Base-by-base conservation (phyloP, 1,140 invertebrate genomes). In the Eumaeus atala region DNA sequence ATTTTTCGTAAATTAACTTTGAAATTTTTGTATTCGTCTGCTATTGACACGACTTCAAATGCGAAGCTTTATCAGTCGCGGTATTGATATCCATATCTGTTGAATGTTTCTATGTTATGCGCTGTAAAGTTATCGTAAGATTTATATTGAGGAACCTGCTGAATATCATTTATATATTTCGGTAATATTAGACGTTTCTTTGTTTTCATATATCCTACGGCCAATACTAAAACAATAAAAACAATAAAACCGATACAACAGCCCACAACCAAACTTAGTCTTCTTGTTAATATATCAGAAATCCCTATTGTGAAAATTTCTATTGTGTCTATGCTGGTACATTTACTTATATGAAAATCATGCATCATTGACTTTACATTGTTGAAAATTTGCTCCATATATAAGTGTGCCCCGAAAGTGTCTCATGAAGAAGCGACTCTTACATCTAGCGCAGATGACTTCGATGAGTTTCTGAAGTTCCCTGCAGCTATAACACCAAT, bases 401-500 rank as follows among this genome's bases (percentile, higher is more conserved):
- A 89, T 49, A 84, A 58, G 58, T 73, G 70, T 10, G 64, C 62
- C 55, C 78, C 87, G 28, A 87, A 77, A 53, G 89, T 90, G 57
- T 88, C 86, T 47, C 84, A 83, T 40, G 84, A 72, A 42, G 83
- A 73, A 38, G 89, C 88, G 54, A 90, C 84, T 73, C 85, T 88
- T 50, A 86, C 85, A 61, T 87, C 83, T 0, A 87, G 80, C 11
- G 73, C 62, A 12, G 87, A 78, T 40, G 77, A 84, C 9, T 66
- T 70, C 3, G 72, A 50, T 1, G 81, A 74, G 18, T 79, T 77
- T n/a, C 93, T 94, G 54, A 95, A 81, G 60, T 79, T 82, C 52
- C 94, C 93, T 21, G 95, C 87, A 3, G 94, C 95, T 55, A 95
- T 87, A 16, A 97, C 94, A 79, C 95, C 97, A 64, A 97, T 92